Percentiles rank a stretch among this genome's conserved stretches.
Evolutionary conservation across 2,888 invertebrate genomes (phyloP).

Genomic region (Drosophila gaucha): DNA sequence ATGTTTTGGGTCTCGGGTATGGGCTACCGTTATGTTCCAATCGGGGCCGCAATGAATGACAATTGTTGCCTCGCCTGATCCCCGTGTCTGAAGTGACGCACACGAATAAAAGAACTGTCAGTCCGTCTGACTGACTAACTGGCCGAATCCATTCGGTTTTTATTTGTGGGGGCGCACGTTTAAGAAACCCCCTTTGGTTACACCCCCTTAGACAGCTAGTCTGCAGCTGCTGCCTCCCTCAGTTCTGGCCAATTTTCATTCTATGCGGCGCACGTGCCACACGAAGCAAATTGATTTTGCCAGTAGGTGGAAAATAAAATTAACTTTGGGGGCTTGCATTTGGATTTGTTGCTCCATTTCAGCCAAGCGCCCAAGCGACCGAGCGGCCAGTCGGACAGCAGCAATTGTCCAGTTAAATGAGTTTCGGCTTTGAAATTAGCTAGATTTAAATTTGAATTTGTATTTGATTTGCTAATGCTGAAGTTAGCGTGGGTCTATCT

Average conservation of each 20-base stretch:
- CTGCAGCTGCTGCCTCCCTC: slow-evolving; percentile 3
- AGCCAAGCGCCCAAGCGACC: slow-evolving; percentile 24
- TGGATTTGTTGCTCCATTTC: slow-evolving; percentile 64
- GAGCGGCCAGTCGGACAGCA: background rate
- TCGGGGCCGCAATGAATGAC: slow-evolving; percentile 68
- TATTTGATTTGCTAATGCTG: slow-evolving; percentile 73
- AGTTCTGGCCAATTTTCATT: slow-evolving; percentile 68
- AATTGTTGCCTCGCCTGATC: slow-evolving; percentile 53
- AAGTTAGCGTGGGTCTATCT: slow-evolving; percentile 53
- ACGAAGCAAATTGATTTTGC: slow-evolving; percentile 84
- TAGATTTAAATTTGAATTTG: slow-evolving; percentile 79
- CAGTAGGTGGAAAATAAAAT: slow-evolving; percentile 83
- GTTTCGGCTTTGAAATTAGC: slow-evolving; percentile 76
- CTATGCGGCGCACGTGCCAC: slow-evolving; percentile 84
- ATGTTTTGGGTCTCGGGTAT: slow-evolving; percentile 40
- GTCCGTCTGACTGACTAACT: slow-evolving; percentile 25
- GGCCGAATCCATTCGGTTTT: slow-evolving; percentile 33
- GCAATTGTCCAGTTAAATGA: slow-evolving; percentile 60
- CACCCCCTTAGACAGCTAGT: background rate
- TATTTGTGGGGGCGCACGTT: slow-evolving; percentile 55
- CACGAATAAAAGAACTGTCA: slow-evolving; percentile 66
- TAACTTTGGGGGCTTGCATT: slow-evolving; percentile 71
- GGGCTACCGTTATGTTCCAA: slow-evolving; percentile 72
- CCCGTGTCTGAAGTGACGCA: slow-evolving; percentile 64
- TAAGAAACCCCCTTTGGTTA: slow-evolving; percentile 11